Conservation (phyloP, 2,113 vertebrate species). For the Clarias magur region DNA sequence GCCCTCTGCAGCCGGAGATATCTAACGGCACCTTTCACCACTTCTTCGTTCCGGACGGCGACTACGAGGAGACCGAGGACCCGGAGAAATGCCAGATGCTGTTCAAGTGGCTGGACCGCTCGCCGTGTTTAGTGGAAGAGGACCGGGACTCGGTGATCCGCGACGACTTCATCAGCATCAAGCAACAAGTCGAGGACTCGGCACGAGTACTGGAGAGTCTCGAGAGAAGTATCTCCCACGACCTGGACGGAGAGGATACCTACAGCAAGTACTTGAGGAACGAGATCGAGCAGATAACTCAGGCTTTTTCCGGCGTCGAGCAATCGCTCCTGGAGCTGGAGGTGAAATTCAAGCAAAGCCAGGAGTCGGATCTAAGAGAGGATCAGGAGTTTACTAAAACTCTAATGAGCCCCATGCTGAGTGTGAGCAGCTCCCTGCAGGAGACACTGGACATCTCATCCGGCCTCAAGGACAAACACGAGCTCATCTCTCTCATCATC, state of each 20-base stretch:
- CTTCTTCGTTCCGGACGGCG: slow-evolving; percentile 93
- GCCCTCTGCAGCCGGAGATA: slow-evolving; percentile 91
- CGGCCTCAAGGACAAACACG: slow-evolving; percentile 89
- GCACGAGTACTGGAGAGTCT: slow-evolving; percentile 87
- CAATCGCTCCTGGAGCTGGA: slow-evolving; percentile 90
- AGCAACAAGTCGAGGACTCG: slow-evolving; percentile 89
- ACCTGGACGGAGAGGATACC: slow-evolving; percentile 92
- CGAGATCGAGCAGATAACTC: slow-evolving; percentile 86
- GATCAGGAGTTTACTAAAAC: slow-evolving; percentile 80
- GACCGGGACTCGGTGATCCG: slow-evolving; percentile 78
- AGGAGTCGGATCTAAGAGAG: slow-evolving; percentile 81
- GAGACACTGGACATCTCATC: slow-evolving; percentile 82
- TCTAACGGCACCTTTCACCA: slow-evolving; percentile 95
- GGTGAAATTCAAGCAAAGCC: slow-evolving; percentile 89
- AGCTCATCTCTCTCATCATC: slow-evolving; percentile 87
- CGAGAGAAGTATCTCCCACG: slow-evolving; percentile 83
- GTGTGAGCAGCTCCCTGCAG: slow-evolving; percentile 78
- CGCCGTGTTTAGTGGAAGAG: slow-evolving; percentile 72
- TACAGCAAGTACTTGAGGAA: slow-evolving; percentile 86
- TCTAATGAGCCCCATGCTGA: slow-evolving; percentile 82
- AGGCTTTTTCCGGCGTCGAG: slow-evolving; percentile 88
- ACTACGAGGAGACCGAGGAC: slow-evolving; percentile 94
- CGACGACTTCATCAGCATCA: slow-evolving; percentile 85
- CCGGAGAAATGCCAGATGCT: slow-evolving; percentile 92
- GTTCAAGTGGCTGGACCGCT: slow-evolving; percentile 84